A percentile compares a stretch with the other conserved stretches of the same genome.
These are phyloP conservation scores for Rhodophaea formosa DNA, from an alignment of 2,888 invertebrate species.

Conservation along the genomic window DNA sequence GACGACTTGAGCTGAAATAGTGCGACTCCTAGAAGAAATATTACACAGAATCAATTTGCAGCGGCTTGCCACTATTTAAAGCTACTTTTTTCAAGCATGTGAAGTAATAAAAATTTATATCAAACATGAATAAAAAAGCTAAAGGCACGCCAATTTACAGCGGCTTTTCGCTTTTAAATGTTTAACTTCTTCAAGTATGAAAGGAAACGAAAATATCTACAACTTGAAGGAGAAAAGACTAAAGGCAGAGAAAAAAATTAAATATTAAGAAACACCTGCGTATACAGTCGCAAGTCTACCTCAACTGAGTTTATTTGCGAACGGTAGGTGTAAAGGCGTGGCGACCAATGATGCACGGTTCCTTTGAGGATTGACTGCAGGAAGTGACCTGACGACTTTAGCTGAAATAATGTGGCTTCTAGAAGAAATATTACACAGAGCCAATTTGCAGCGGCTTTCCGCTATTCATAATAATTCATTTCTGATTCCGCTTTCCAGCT, in stretches of 20 bases:
- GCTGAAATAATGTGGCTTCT: slow-evolving; percentile 8
- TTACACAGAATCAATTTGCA: not conserved
- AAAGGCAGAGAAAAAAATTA: too few species aligned
- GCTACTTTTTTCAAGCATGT: too few species aligned
- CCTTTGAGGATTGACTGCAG: slow-evolving; percentile 22
- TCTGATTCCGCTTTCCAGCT: too few species aligned
- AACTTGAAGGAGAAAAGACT: not conserved
- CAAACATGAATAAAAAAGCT: not conserved
- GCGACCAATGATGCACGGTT: slow-evolving; percentile 20
- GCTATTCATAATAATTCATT: not conserved
- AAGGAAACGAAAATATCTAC: too few species aligned
- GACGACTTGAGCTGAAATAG: slow-evolving; percentile 10
- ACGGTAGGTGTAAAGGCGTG: slow-evolving; percentile 19
- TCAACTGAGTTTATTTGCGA: slow-evolving; percentile 13
- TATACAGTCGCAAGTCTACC: not conserved
- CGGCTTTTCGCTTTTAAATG: too few species aligned
- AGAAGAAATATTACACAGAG: not conserved
- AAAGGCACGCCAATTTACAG: too few species aligned
- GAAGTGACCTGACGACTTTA: slow-evolving; percentile 5
- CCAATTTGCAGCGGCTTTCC: not conserved
- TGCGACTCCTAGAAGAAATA: slow-evolving; percentile 3
- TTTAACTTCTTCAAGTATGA: too few species aligned
- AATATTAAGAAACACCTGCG: too few species aligned
- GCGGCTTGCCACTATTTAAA: not conserved
- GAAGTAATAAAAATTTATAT: not conserved